Percentiles rank a stretch among this genome's conserved stretches.
Conservation (phyloP, 1,140 invertebrate genomes). For the Trinorchestia longiramus region DNA sequence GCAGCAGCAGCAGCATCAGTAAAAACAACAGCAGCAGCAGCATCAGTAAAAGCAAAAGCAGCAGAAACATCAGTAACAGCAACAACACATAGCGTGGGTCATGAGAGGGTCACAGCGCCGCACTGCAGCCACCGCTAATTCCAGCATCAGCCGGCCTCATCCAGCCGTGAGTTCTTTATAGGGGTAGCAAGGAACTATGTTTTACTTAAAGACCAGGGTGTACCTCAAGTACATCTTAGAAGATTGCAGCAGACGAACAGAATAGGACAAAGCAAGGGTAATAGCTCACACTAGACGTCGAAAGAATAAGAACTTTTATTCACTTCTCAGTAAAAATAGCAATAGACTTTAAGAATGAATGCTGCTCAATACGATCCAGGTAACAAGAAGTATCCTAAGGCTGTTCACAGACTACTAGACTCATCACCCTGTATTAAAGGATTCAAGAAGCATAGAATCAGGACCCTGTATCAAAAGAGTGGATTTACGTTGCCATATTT, state of each 20-base stretch:
- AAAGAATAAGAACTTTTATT: neutral
- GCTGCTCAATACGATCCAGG: too few species aligned
- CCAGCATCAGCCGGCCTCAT: neutral
- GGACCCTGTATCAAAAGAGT: neutral
- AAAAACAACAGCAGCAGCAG: neutral
- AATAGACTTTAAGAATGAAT: too few species aligned
- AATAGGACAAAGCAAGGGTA: neutral
- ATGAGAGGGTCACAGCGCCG: constrained; percentile 29
- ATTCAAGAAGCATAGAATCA: neutral
- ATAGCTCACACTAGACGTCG: neutral
- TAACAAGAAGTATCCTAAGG: too few species aligned
- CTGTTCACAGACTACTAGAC: too few species aligned
- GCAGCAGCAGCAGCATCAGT: neutral
- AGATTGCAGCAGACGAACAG: too few species aligned
- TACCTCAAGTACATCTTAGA: too few species aligned
- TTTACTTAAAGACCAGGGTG: too few species aligned
- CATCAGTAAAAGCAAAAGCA: neutral
- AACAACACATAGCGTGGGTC: neutral
- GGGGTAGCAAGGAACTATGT: too few species aligned
- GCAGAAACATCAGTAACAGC: neutral
- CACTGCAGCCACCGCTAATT: constrained; percentile 23
- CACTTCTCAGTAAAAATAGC: neutral
- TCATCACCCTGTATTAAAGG: neutral
- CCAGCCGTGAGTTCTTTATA: neutral
- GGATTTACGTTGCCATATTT: neutral